Base-by-base conservation (phyloP, 2,797 vertebrate species). In the Hemitrygon akajei region DNA sequence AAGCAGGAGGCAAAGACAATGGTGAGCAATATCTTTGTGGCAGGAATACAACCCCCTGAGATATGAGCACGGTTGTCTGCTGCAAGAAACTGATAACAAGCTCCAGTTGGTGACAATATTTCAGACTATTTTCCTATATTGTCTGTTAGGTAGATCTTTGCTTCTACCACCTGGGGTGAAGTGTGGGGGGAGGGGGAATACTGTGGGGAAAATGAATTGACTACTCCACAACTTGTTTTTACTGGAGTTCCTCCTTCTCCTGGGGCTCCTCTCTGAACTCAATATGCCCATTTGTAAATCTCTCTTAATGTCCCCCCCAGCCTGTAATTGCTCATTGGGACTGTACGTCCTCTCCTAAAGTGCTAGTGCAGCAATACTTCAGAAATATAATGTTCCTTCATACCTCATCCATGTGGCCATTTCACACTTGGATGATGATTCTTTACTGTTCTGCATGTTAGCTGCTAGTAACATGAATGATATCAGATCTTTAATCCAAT, bases 1-100 rank as follows among this genome's bases (percentile, higher is more conserved):
- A 96, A 92, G 76, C 93, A 73, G 84, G 95, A 97, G 94, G 94
- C 95, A 20, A 94, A 94, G 20, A 94, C 96, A 94, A 96, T 95
- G 96, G 97, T 97, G 95, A 87, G 56, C 6, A 20, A 34, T 71
- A 75, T 69, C 34, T 40, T 89, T 77, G 9, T 30, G 40, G 16
- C 60, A 10, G 27, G 56, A 30, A 82, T 22, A 47, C 27, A 82
- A 14, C 27, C 0, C 34, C 27, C 25, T 12, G n/a, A 40, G 27
- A 3, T 25, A 6, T 66, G 9, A 7, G 37, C 47, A 18, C 37
- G 47, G 91, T 37, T 12, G 6, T 89, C 20, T 40, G 84, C 94
- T 18, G 71, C 7, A 27, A 80, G 0, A 14, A 84, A 84, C 9
- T 58, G 27, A 0, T 27, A 2, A 58, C 81, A 60, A 60, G 25